Evolutionary conservation across 2,888 invertebrate species (phyloP), one percentile per base, ranked within the genome.

Genomic region (Drosophila nr. medialis): DNA sequence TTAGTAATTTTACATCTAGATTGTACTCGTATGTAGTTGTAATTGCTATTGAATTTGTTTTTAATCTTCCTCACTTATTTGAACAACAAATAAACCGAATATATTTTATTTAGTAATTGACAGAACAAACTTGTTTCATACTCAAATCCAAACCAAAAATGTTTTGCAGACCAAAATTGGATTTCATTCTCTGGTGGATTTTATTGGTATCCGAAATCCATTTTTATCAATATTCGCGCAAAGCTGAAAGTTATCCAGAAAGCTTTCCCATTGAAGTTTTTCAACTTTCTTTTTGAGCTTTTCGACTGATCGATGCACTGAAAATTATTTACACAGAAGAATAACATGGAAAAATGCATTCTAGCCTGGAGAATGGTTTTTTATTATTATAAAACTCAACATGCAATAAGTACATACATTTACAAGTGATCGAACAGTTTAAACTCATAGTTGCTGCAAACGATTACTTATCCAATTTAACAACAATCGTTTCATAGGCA

Each of bases 401-500:
- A 75, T 40, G 29, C 7, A 54, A 38, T 38, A 55, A 55, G 56
- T 56, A 56, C 38, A 56, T 30, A 45, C 6, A 24, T 32, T n/a
- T 32, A 34, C 10, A 36, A 38, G 8, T 18, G 7, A 38, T 63
- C 10, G 13, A 64, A 59, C 30, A 34, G 36, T 58, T 29, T 13
- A 27, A 45, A 45, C 24, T 24, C 45, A 45, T 15, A 24, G 45
- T 8, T 45, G 4, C 45, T 8, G 8, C 8, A 8, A 45, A 24
- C 15, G 27, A 50, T 38, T 70, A 77, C 50, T 95, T 95, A 91
- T 95, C 95, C 69, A 96, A 92, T 82, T 94, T 94, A 69, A 95
- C 94, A 75, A 96, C 93, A 79, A 95, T 94, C 4, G 95, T 95
- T 91, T 95, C 95, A 63, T 95, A 94, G 8, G 95, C 94, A 80